Conservation (phyloP, 2,888 invertebrate species). For the Andrena haemorrhoa region DNA sequence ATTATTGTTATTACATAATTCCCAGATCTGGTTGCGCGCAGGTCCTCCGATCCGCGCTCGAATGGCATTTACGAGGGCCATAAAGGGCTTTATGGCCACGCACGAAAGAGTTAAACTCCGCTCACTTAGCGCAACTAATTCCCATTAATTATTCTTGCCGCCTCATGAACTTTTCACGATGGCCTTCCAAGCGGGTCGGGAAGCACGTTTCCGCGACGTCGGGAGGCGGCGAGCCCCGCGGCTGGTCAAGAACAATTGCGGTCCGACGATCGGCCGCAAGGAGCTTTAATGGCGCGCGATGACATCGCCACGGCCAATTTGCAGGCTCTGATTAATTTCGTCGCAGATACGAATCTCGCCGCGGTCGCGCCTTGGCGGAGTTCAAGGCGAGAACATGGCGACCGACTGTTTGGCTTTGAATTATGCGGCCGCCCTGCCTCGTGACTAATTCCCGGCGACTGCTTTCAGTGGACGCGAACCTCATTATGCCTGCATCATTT, state of each 20-base stretch:
- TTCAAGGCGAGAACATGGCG: neutral
- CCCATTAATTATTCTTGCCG: slow-evolving; percentile 46
- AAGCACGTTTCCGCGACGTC: neutral
- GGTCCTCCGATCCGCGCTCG: neutral
- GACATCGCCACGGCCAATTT: slow-evolving; percentile 50
- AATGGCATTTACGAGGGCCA: slow-evolving; percentile 37
- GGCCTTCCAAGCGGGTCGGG: neutral
- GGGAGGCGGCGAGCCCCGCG: slow-evolving; percentile 14
- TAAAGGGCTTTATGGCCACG: slow-evolving; percentile 49
- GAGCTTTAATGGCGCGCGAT: slow-evolving; percentile 61
- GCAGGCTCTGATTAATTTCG: slow-evolving; percentile 54
- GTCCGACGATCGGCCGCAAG: slow-evolving; percentile 59
- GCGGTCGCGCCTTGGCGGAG: neutral
- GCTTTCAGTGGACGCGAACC: slow-evolving; percentile 6
- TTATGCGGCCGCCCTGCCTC: slow-evolving; percentile 9
- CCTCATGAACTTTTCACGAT: slow-evolving; percentile 21
- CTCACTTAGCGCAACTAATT: slow-evolving; percentile 26
- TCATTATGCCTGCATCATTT: slow-evolving; percentile 35
- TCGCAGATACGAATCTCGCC: slow-evolving; percentile 23
- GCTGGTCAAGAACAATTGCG: slow-evolving; percentile 61
- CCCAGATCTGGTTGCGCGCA: neutral
- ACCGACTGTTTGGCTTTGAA: neutral
- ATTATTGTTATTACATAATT: slow-evolving; percentile 29
- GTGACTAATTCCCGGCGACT: slow-evolving; percentile 26
- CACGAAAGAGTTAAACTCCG: neutral